Base-by-base conservation (phyloP, 2,113 vertebrate species). In the Columbina picui region DNA sequence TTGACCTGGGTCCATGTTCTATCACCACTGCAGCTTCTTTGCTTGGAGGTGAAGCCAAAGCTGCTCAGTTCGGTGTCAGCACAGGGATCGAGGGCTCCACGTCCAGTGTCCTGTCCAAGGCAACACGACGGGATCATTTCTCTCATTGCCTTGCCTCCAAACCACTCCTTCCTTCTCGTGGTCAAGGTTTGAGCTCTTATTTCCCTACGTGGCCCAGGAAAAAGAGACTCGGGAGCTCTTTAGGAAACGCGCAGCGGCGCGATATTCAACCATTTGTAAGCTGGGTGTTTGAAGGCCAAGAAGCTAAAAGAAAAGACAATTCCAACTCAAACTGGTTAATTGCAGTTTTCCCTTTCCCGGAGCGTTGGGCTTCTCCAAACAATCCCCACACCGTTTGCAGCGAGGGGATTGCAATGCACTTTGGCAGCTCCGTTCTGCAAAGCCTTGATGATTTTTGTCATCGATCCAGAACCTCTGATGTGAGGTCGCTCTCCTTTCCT, bases 391-490 rank as follows among this genome's bases (percentile, higher is more conserved):
- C 1, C 1, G 3, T 71, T 56, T 60, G 92, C 93, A 78, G 71
- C 30, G 7, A 70, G 84, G 90, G 91, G 57, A 68, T 36, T 70
- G 52, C 29, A 38, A 29, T 30, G 76, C 75, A 34, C 73, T 85
- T 85, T 61, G 73, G 87, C 91, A 47, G 79, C 78, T 93, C 86
- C 10, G 0, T 52, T 55, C 92, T 93, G 92, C 76, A 92, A 49
- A 96, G 68, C 94, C 88, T 89, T 16, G 1, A 49, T 67, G 11
- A 64, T 82, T 87, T 90, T 88, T 97, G 93, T 95, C 92, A 90
- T 84, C 14, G 10, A 87, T 86, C 86, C 96, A 81, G 71, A 90
- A 61, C 69, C 90, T 93, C 47, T 29, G 57, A 49, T 6, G 30
- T 67, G 63, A 93, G 73, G 82, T 90, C 70, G 34, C 45, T 87